Percentiles rank a stretch among this genome's conserved stretches.
Evolutionary conservation across 2,797 vertebrate genomes (phyloP).

Genomic region (Spondyliosoma cantharus): DNA sequence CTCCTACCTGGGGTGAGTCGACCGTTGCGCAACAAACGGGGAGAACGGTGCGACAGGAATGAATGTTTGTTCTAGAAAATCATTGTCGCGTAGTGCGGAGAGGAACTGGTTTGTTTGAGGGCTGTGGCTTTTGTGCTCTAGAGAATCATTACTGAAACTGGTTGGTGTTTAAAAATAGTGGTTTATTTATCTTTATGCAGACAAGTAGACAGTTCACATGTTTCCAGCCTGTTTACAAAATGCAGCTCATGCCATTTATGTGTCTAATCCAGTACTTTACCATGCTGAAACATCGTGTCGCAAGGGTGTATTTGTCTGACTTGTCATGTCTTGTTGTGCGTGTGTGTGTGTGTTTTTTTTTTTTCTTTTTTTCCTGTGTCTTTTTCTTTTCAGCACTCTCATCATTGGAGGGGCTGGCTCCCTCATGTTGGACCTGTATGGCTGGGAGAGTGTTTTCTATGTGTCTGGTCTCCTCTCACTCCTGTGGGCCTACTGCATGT

Average conservation of each 20-base stretch:
- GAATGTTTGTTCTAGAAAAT: background rate
- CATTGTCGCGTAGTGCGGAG: background rate
- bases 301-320: conserved; percentile 22
- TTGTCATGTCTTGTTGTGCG: conserved; percentile 5
- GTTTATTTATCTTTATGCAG: background rate
- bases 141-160: background rate
- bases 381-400: conserved; percentile 84
- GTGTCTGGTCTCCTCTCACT: conserved; percentile 91
- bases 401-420: conserved; percentile 93
- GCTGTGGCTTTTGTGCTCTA: background rate
- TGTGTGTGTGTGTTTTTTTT: no score
- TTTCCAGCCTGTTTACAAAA: background rate
- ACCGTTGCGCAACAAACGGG: conserved; percentile 25
- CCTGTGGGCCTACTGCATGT: conserved; percentile 94
- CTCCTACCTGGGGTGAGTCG: conserved; percentile 94
- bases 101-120: background rate
- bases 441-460: conserved; percentile 97
- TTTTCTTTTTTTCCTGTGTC: no score
- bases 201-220: background rate
- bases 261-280: background rate
- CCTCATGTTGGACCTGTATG: conserved; percentile 91
- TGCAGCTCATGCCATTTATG: background rate
- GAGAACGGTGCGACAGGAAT: conserved; percentile 5
- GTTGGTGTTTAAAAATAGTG: background rate
- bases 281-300: background rate